These are phyloP conservation scores for Calephelis virginiensis DNA, from an alignment of 1,140 invertebrate genomes.

Conservation along the genomic window DNA sequence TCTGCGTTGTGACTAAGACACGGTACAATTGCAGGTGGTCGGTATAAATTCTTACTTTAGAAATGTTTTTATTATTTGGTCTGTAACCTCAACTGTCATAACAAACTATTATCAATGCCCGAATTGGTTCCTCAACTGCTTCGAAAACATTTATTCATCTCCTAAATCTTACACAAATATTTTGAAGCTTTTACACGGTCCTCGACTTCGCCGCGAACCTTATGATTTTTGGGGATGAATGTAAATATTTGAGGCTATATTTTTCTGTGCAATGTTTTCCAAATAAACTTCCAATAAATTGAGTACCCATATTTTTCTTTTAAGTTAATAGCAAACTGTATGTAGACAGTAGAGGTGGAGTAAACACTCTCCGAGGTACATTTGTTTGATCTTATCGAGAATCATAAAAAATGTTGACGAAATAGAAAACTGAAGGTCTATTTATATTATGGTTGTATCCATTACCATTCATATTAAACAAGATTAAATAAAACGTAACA, in stretches of 20 bases:
- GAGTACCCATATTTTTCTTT: conserved; percentile 9
- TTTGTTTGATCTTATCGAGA: background rate
- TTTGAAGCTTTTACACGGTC: background rate
- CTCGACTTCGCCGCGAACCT: background rate
- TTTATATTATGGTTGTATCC: too few species aligned
- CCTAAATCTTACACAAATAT: conserved; percentile 2
- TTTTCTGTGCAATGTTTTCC: conserved; percentile 7
- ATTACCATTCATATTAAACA: too few species aligned
- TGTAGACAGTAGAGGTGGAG: background rate
- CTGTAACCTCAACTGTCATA: background rate
- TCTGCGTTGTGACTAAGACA: too few species aligned
- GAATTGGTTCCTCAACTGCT: background rate
- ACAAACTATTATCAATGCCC: background rate
- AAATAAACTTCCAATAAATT: conserved; percentile 18
- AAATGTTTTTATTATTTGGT: background rate
- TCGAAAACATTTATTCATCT: conserved; percentile 6
- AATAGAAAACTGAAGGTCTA: too few species aligned
- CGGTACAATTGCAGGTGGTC: too few species aligned
- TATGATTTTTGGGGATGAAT: conserved; percentile 7
- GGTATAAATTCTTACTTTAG: too few species aligned
- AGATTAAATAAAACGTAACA: too few species aligned
- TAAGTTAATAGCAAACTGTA: background rate
- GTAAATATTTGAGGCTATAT: conserved; percentile 4
- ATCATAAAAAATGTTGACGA: too few species aligned
- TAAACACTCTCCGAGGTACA: too few species aligned